These are phyloP conservation scores for Lycia hirtaria DNA, from an alignment of 2,888 invertebrate species.

Conservation along the genomic window DNA sequence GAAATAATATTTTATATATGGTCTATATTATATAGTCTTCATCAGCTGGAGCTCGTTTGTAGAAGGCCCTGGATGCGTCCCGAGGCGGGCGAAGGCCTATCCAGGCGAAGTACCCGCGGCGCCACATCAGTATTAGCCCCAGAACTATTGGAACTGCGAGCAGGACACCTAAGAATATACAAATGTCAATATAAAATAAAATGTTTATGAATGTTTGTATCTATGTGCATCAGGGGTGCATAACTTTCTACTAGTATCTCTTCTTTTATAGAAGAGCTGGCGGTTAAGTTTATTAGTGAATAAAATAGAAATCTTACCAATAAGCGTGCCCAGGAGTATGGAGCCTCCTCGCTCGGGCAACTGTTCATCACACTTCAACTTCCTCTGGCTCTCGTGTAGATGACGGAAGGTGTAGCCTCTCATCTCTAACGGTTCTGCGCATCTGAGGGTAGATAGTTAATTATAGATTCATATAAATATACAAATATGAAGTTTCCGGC, in stretches of 20 bases:
- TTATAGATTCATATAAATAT: too few species aligned
- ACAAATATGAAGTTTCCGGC: too few species aligned
- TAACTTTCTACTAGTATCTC: too few species aligned
- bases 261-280: too few species aligned
- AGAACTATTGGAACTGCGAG: slow-evolving; percentile 89
- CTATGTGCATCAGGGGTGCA: too few species aligned
- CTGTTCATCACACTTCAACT: slow-evolving; percentile 88
- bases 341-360: slow-evolving; percentile 89
- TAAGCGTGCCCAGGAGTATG: slow-evolving; percentile 88
- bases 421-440: slow-evolving; percentile 89
- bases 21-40: slow-evolving; percentile 78
- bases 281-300: too few species aligned
- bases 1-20: too few species aligned
- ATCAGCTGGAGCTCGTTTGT: slow-evolving; percentile 87
- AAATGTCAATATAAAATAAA: too few species aligned
- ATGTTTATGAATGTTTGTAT: too few species aligned
- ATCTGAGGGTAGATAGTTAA: slow-evolving; percentile 76
- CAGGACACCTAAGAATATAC: slow-evolving; percentile 83
- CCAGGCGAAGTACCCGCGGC: slow-evolving; percentile 87
- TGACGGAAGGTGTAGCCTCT: slow-evolving; percentile 84
- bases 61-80: slow-evolving; percentile 89
- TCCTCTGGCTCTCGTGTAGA: slow-evolving; percentile 81
- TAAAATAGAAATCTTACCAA: too few species aligned
- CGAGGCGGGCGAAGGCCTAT: slow-evolving; percentile 84
- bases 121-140: slow-evolving; percentile 85